Evolutionary conservation across 2,113 vertebrate genomes (phyloP).

Genomic region (Sturnus vulgaris): DNA sequence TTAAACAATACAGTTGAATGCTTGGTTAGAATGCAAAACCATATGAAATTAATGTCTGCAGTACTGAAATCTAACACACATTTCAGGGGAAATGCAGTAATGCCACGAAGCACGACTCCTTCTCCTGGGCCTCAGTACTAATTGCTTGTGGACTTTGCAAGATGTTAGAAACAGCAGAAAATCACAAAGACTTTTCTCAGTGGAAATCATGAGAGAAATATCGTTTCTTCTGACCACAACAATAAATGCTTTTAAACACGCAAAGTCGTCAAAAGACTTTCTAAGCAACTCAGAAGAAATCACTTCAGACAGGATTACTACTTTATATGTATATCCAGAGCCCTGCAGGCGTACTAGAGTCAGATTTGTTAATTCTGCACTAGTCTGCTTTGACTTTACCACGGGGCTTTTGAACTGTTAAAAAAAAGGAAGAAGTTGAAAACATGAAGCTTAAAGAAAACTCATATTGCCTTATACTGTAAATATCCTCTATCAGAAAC

Average conservation of each 20-base stretch:
- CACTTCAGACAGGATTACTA: conserved; percentile 44
- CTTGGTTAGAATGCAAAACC: conserved; percentile 11
- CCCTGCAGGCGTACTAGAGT: conserved; percentile 2
- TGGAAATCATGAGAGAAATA: conserved; percentile 50
- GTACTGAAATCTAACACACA: neutral
- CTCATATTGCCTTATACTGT: neutral
- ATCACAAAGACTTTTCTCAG: conserved; percentile 28
- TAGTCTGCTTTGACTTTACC: conserved; percentile 42
- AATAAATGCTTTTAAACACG: conserved; percentile 49
- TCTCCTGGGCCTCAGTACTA: conserved; percentile 45
- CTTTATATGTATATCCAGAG: conserved; percentile 49
- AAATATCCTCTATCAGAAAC: neutral
- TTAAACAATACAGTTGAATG: neutral
- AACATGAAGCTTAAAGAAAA: conserved; percentile 4
- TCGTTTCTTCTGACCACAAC: conserved; percentile 35
- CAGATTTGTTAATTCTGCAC: conserved; percentile 15
- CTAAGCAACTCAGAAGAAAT: conserved; percentile 44
- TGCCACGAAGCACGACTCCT: neutral
- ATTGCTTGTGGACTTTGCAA: conserved; percentile 40
- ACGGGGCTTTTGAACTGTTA: neutral
- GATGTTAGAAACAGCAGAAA: neutral
- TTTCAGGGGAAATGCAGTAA: neutral
- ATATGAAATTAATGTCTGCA: neutral
- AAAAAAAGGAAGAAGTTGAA: neutral
- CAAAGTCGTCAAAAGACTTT: conserved; percentile 36